Evolutionary conservation across 2,888 invertebrate genomes (phyloP).

Genomic region (Halictus ligatus): DNA sequence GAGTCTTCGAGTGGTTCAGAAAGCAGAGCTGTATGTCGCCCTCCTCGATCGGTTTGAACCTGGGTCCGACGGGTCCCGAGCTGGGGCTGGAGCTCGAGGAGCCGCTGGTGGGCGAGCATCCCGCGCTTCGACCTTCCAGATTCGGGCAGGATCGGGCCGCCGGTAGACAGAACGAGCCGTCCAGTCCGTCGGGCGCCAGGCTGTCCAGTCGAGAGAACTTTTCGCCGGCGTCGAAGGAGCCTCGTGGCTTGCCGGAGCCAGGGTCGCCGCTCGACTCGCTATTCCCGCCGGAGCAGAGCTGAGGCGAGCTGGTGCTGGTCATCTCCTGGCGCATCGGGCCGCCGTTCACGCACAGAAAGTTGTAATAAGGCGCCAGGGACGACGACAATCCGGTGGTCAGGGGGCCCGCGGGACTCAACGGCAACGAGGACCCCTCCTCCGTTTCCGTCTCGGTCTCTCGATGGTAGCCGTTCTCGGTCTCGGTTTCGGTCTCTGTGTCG

Average conservation of each 20-base stretch:
- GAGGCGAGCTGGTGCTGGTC: constrained; percentile 83
- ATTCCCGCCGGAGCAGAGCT: constrained; percentile 74
- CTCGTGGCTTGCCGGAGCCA: constrained; percentile 42
- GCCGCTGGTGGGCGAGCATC: constrained; percentile 85
- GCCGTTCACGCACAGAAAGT: constrained; percentile 85
- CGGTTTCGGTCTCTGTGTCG: constrained; percentile 73
- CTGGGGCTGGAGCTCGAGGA: constrained; percentile 84
- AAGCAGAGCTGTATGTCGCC: constrained; percentile 91
- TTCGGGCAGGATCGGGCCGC: constrained; percentile 84
- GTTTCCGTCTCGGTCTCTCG: constrained; percentile 85
- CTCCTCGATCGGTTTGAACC: constrained; percentile 90
- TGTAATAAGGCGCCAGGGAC: constrained; percentile 81
- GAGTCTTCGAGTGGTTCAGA: constrained; percentile 91
- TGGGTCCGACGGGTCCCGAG: constrained; percentile 85
- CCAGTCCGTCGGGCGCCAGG: constrained; percentile 75
- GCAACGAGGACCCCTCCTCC: constrained; percentile 84
- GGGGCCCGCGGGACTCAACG: constrained; percentile 81
- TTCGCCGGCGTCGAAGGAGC: constrained; percentile 53
- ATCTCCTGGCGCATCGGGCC: constrained; percentile 83
- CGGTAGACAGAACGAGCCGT: constrained; percentile 82
- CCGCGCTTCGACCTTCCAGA: constrained; percentile 86
- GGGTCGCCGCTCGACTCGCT: constrained; percentile 53
- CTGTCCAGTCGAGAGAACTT: constrained; percentile 54
- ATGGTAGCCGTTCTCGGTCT: constrained; percentile 66
- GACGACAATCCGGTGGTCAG: constrained; percentile 83